A percentile compares a stretch with the other conserved stretches of the same genome.
Conservation (phyloP, 2,113 vertebrate species). For the Rhombomys opimus region DNA sequence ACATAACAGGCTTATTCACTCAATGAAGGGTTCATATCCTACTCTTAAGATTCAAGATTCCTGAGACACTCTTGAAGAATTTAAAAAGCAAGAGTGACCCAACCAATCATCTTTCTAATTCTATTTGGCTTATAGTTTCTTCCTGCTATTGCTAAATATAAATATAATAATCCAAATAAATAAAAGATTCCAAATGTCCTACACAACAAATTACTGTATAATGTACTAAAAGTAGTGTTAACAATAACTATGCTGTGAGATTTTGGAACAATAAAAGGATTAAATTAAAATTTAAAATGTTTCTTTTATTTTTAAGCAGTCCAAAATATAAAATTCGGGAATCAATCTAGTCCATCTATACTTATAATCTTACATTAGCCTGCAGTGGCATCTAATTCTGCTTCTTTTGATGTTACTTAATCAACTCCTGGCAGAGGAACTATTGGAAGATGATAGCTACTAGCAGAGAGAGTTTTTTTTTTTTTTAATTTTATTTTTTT, state of each 20-base stretch:
- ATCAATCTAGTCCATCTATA: neutral
- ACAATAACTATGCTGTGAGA: neutral
- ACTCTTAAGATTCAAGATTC: neutral
- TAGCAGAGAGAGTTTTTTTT: neutral
- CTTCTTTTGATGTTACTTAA: neutral
- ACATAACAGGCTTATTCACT: neutral
- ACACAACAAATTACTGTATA: neutral
- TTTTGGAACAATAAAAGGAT: neutral
- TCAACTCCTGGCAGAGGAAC: neutral
- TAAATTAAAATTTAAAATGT: slow-evolving; percentile 32
- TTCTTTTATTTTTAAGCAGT: slow-evolving; percentile 33
- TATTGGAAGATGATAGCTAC: neutral
- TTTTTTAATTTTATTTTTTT: too few relatives aligned
- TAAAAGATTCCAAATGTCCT: neutral
- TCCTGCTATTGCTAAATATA: neutral
- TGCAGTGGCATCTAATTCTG: neutral
- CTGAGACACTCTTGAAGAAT: neutral
- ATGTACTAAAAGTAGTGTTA: neutral
- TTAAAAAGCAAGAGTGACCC: neutral
- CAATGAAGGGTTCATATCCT: neutral
- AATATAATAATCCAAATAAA: neutral
- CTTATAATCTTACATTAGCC: neutral
- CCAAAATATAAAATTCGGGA: neutral
- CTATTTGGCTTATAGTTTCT: neutral
- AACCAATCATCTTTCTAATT: neutral